These are phyloP conservation scores for Gambusia yucatana DNA, from an alignment of 2,797 vertebrate genomes.

Conservation along the genomic window DNA sequence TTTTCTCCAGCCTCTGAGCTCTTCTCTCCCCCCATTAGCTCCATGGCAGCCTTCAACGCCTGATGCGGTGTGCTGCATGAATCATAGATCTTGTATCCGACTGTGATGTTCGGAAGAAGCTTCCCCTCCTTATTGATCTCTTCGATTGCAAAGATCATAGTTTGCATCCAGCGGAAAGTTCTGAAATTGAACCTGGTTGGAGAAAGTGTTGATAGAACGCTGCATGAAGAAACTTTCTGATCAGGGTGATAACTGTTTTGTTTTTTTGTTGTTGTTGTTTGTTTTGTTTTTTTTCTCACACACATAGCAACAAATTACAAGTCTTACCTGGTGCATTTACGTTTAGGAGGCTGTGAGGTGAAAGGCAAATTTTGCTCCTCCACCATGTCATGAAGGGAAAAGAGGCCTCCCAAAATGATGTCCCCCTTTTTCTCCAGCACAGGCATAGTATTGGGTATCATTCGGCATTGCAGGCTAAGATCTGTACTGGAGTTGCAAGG, in stretches of 20 bases:
- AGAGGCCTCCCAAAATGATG: slow-evolving; percentile 81
- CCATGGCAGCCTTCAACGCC: slow-evolving; percentile 77
- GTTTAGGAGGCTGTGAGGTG: slow-evolving; percentile 62
- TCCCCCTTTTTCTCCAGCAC: slow-evolving; percentile 76
- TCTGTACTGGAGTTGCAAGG: slow-evolving; percentile 41
- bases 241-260: not conserved
- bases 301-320: not conserved
- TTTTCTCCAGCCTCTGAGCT: slow-evolving; percentile 9
- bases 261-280: too few relatives aligned
- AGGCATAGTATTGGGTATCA: slow-evolving; percentile 61
- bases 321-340: slow-evolving; percentile 77
- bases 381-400: slow-evolving; percentile 83
- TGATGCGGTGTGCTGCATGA: slow-evolving; percentile 82
- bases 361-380: slow-evolving; percentile 70
- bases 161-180: slow-evolving; percentile 87
- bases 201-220: not conserved
- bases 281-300: not conserved
- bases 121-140: slow-evolving; percentile 78
- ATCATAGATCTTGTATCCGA: slow-evolving; percentile 85
- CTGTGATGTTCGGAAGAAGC: slow-evolving; percentile 79
- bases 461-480: slow-evolving; percentile 57
- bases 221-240: not conserved
- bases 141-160: slow-evolving; percentile 85
- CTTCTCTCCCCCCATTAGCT: slow-evolving; percentile 69
- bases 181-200: slow-evolving; percentile 81